These are phyloP conservation scores for Florisuga fusca DNA, from an alignment of 2,797 vertebrate species.

Conservation along the genomic window DNA sequence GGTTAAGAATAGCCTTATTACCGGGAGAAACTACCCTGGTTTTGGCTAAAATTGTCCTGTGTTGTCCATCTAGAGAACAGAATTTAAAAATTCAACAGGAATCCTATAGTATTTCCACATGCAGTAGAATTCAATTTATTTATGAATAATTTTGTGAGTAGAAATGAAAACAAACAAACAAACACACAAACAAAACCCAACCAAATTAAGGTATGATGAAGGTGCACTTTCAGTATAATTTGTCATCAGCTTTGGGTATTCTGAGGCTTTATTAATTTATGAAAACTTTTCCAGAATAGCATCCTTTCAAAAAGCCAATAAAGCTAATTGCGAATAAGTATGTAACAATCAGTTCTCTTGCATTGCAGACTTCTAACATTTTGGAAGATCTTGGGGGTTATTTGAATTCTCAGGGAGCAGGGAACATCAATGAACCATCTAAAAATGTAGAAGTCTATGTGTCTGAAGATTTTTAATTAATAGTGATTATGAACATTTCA, in stretches of 20 bases:
- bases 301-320: background rate
- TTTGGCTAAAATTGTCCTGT: background rate
- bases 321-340: background rate
- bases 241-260: background rate
- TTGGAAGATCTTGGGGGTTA: constrained; percentile 72
- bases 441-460: constrained; percentile 63
- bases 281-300: background rate
- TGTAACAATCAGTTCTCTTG: background rate
- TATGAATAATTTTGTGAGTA: background rate
- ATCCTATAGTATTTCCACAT: background rate
- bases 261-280: background rate
- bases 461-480: constrained; percentile 72
- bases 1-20: background rate
- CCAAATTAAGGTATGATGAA: background rate
- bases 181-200: background rate
- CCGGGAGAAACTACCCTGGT: background rate
- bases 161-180: background rate
- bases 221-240: background rate
- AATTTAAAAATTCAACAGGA: background rate
- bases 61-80: background rate
- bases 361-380: constrained; percentile 46
- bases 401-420: constrained; percentile 12
- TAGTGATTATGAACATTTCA: constrained; percentile 70
- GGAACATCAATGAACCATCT: constrained; percentile 53
- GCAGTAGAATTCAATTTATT: background rate